Evolutionary conservation across 2,797 vertebrate genomes (phyloP).

Genomic region (Hapalemur alaotrensis): DNA sequence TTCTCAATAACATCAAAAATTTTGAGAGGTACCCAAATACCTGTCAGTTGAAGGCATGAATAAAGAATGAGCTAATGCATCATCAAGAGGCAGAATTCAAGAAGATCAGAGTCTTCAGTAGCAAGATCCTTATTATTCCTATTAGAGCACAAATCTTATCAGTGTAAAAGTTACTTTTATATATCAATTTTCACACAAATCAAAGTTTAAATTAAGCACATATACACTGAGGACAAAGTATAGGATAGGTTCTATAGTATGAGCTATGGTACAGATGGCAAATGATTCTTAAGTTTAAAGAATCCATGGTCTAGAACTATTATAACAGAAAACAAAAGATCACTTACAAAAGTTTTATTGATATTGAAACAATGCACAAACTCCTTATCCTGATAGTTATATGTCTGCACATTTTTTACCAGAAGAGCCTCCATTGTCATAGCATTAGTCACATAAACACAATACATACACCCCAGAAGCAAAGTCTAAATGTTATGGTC

Average conservation of each 20-base stretch:
- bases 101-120: neutral
- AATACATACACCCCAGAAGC: neutral
- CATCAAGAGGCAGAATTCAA: neutral
- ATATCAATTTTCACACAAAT: neutral
- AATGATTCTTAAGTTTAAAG: neutral
- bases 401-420: neutral
- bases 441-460: neutral
- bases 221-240: neutral
- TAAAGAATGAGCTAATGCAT: neutral
- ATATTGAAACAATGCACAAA: neutral
- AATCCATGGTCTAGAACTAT: neutral
- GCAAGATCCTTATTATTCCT: neutral
- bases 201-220: neutral
- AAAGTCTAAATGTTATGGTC: neutral
- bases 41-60: neutral
- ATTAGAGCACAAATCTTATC: neutral
- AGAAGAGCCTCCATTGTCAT: neutral
- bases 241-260: neutral
- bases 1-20: neutral
- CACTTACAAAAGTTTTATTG: neutral
- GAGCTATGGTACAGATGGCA: neutral
- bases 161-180: neutral
- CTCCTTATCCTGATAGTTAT: neutral
- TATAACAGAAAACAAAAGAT: neutral
- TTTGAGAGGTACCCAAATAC: neutral